These are phyloP conservation scores for Thryonomys swinderianus DNA, from an alignment of 2,113 vertebrate genomes.

Conservation along the genomic window DNA sequence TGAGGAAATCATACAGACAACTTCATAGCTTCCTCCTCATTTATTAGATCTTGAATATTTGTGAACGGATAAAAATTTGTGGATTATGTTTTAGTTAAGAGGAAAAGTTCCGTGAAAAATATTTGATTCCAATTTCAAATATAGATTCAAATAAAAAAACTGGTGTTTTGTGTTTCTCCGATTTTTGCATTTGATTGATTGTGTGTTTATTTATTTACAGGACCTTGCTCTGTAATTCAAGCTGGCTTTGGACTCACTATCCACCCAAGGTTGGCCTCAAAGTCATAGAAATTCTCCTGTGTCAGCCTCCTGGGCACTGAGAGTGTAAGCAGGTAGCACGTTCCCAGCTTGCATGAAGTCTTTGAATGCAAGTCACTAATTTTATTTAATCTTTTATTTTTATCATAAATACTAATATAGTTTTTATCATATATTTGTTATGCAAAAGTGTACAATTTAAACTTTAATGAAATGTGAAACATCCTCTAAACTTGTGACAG, in stretches of 20 bases:
- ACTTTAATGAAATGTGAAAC: neutral
- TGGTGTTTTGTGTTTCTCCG: neutral
- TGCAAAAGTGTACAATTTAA: neutral
- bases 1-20: neutral
- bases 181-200: neutral
- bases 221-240: too few relatives aligned
- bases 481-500: neutral
- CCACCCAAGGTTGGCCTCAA: too few relatives aligned
- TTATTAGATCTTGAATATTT: neutral
- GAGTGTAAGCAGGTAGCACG: too few relatives aligned
- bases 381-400: neutral
- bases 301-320: too few relatives aligned
- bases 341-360: neutral
- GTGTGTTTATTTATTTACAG: too few relatives aligned
- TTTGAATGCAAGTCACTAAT: neutral
- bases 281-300: too few relatives aligned
- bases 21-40: neutral
- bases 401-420: neutral
- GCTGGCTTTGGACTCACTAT: too few relatives aligned
- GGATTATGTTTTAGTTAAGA: neutral
- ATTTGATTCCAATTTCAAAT: neutral
- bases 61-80: neutral
- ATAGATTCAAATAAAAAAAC: neutral
- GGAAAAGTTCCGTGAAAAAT: neutral
- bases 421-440: conserved; percentile 18